phyloP scores from a whole-genome alignment of 2,797 vertebrate genomes.

The Hyperoplus lanceolatus region DNA sequence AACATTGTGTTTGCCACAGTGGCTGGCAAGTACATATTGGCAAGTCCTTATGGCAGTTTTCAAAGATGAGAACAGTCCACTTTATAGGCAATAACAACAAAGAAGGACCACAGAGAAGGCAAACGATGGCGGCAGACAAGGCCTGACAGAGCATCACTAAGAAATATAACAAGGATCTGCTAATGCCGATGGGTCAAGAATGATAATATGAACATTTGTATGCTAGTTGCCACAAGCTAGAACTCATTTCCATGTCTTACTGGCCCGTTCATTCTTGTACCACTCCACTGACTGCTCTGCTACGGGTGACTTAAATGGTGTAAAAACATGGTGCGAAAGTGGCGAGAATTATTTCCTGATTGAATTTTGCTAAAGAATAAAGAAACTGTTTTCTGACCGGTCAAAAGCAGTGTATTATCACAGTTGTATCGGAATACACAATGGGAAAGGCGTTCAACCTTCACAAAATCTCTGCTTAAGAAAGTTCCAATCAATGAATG shows the following conservation, averaged over 20 bases:
- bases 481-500: constrained; percentile 78
- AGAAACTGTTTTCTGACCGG: constrained; percentile 31
- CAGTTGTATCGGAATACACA: constrained; percentile 59
- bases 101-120: too few relatives aligned
- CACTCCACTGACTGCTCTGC: background rate
- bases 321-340: constrained; percentile 4
- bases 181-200: background rate
- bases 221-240: background rate
- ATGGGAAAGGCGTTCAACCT: constrained; percentile 68
- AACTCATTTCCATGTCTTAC: background rate
- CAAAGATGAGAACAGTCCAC: too few relatives aligned
- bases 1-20: too few relatives aligned
- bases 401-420: constrained; percentile 53
- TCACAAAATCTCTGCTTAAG: constrained; percentile 69
- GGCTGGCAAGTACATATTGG: too few relatives aligned
- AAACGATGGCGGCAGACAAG: too few relatives aligned
- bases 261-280: background rate
- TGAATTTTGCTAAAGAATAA: constrained; percentile 29
- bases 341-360: background rate
- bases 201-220: background rate
- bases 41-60: too few relatives aligned
- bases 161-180: background rate
- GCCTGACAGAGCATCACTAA: too few relatives aligned
- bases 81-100: too few relatives aligned
- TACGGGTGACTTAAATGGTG: background rate